Evolutionary conservation across 1,140 invertebrate genomes (phyloP), one percentile per base, ranked within the genome.

Genomic region (Caerostris darwini): DNA sequence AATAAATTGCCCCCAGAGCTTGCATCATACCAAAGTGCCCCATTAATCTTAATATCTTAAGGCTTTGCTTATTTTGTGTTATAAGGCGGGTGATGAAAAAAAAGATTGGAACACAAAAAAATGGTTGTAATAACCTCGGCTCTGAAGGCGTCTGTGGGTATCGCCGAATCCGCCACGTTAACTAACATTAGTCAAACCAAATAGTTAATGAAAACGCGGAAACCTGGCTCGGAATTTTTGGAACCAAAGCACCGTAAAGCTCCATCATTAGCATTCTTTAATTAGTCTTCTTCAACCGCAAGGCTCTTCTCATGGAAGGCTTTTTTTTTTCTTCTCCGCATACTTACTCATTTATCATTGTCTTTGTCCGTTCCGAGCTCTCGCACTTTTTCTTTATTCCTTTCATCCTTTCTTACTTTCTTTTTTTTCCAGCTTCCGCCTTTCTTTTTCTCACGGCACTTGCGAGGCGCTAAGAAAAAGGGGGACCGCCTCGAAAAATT

Each of bases 221-320:
- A 77, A 77, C 71, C 71, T 77, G 71, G 71, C 71, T 77, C 34
- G 86, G 86, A 88, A 64, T 64, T 88, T 88, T 53, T n/a, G 8
- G 61, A 88, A 88, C 86, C 86, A 88, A 64, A 64, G 86, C 86
- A 88, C 19, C 86, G 86, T 88, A 64, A 85, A 85, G 58, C 86
- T 53, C 19, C 59, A 53, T 64, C 86, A 88, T 88, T 88, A 88
- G 86, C 86, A 88, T 88, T 34, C 58, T 54, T 88, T 88, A 88
- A 88, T 88, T 88, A 88, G 86, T 88, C 86, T 88, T 88, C 86
- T 53, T 88, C 86, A 88, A 88, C 86, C 86, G 34, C 86, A 88
- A 88, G 58, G 59, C 85, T 88, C 34, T 83, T 4, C 54, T 53
- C 12, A 81, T 17, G 71, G 56, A 54, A 71, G 7, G 8, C 7